Evolutionary conservation across 2,113 vertebrate genomes (phyloP), one percentile per base, ranked within the genome.

Genomic region (Lucifuga dentata): DNA sequence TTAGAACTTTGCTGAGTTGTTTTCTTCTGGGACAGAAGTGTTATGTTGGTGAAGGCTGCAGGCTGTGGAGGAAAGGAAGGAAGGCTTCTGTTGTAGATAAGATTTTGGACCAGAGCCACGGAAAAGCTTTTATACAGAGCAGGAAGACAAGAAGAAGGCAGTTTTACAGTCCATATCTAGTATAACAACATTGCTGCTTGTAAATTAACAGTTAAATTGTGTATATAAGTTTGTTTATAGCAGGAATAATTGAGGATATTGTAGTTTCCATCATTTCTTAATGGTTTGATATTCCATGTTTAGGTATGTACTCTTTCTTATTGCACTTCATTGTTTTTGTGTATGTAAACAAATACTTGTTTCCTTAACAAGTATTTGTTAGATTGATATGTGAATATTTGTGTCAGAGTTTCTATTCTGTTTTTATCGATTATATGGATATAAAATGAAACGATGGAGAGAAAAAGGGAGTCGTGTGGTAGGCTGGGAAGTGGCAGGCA

Each of bases 11-110:
- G n/a, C n/a, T n/a, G n/a, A n/a, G n/a, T n/a, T n/a, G n/a, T 61
- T 35, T 60, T 35, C 23, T 39, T 13, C 2, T 3, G 1, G 56
- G 53, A 5, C 40, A 32, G 19, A 17, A 11, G 43, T 59, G 50
- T 1, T 24, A 0, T 43, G 35, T 40, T 55, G 50, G 12, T 1
- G 24, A 19, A 48, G 15, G 35, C 2, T 8, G 20, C 62, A 44
- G 26, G n/a, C 48, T 73, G 16, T 52, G 40, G 44, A 67, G 40
- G 36, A 35, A 69, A 76, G 80, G 83, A 85, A 79, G 82, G 74
- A 85, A 88, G 56, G 39, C 26, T 57, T 73, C 63, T 45, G 48
- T 17, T 58, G 52, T 50, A 52, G 83, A 86, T 84, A 74, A 81
- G 74, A 61, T 29, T 50, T 36, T 73, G 53, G 63, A 57, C 9